Evolutionary conservation across 1,140 invertebrate species (phyloP), one percentile per base, ranked within the genome.

Genomic region (Holotrichia oblita): DNA sequence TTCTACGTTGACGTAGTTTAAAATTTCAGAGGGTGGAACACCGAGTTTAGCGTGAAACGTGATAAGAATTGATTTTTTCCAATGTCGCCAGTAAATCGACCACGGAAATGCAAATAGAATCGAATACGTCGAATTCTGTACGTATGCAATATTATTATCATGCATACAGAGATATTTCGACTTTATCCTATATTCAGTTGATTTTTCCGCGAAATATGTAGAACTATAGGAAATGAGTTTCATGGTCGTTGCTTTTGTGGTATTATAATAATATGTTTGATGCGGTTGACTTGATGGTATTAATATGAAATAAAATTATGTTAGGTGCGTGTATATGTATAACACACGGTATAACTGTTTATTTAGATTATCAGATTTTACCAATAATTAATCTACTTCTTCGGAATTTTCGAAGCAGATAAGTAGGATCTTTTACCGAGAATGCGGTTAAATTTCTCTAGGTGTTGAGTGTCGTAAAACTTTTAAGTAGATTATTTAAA

Each of bases 1-100:
- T 69, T 44, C 17, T 69, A 8, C 22, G 61, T 20, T 69, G 61
- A 69, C 61, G 61, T 69, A 69, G 61, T 69, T 44, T 27, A 69
- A 69, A 69, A 27, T 69, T 69, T 69, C 22, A 69, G 61, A 34
- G 61, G 61, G 61, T 22, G 22, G 61, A 69, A 69, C 27, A 69
- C 22, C 0, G 61, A 69, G 22, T 69, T 69, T 69, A 69, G 8
- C 24, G 61, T 34, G 61, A 69, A 69, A 69, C 61, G 22, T 69
- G 61, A 69, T 69, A 69, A 69, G 61, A 69, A 69, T 69, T 69
- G 61, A 69, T 55, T 55, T 69, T 64, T 69, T 69, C 61, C 9
- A 14, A 17, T 17, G 22, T 55, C 17, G 2, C n/a, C 14, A 14
- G 48, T n/a, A n/a, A 0, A 17, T 17, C 17, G 22, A 22, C 24